Evolutionary conservation across 1,140 invertebrate species (phyloP), one percentile per base, ranked within the genome.

Genomic region (Pogonus chalceus): DNA sequence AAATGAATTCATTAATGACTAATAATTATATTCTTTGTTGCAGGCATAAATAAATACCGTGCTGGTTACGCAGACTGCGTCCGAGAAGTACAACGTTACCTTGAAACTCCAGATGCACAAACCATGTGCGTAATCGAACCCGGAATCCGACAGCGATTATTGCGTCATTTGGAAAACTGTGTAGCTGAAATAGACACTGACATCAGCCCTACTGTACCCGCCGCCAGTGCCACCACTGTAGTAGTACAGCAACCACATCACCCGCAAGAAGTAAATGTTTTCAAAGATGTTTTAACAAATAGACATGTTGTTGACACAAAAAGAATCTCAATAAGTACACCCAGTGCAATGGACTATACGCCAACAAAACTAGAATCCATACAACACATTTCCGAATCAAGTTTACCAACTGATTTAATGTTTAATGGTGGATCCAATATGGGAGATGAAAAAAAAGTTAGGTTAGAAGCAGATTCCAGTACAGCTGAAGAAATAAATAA

Each of bases 11-110:
- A n/a, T n/a, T n/a, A n/a, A n/a, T n/a, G n/a, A n/a, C n/a, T n/a
- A n/a, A n/a, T n/a, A n/a, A n/a, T n/a, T n/a, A 10, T 43, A 16
- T 61, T 2, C 61, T 72, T 0, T 56, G 69, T 35, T 71, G 60
- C 62, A 80, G 81, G 69, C 65, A 75, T 76, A 4, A 74, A 76
- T 55, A 76, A 76, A 61, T 78, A 78, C 60, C 67, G 72, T 49
- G 82, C 85, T 23, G 88, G 88, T 1, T 92, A 88, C 69, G 78
- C 84, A 62, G 88, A 90, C 69, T 92, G 88, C 64, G 84, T 86
- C 0, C 72, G 81, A 55, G 88, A 92, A 75, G 74, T 82, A 21
- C 80, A 80, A 26, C 72, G 80, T 1, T 83, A 82, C 58, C 65
- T 83, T 53, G 80, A 81, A 58, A 81, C 80, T 0, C 81, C 81